Base-by-base conservation (phyloP, 2,888 invertebrate species). In the Harpalus rufipes region DNA sequence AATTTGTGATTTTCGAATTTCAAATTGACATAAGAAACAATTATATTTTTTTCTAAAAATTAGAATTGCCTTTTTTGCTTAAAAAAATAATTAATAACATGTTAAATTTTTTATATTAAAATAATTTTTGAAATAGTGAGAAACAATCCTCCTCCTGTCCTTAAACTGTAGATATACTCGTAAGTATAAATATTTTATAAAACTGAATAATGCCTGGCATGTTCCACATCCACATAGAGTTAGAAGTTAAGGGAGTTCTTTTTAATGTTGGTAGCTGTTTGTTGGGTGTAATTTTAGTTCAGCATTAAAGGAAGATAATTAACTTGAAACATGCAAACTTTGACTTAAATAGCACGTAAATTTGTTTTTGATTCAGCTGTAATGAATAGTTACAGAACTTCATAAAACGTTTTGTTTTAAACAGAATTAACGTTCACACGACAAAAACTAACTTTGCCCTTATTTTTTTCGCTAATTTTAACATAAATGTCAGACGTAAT, bases 321-420 rank as follows among this genome's bases (percentile, higher is more conserved):
- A 68, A 68, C 68, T 25, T 39, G 25, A 68, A 68, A 68, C 68
- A 68, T 68, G 68, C 68, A 68, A 68, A 68, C 25, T 68, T 68
- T 68, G 68, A 39, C 68, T 68, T 68, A 39, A 68, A 32, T 68
- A 10, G 68, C 68, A 68, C 68, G 68, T 68, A 68, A 68, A 68
- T 68, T 68, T 68, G 68, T 68, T 68, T 68, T 68, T 68, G 32
- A 68, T 68, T 68, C 68, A 6, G 14, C n/a, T 7, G 14, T 68
- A 68, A 68, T 68, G 68, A 68, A 68, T 68, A 68, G 68, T 25
- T 51, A 12, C 44, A 51, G 44, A 51, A 51, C 25, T 63, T 63
- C 63, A 18, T 63, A 63, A 63, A 63, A 25, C 63, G 25, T 12
- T 63, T 63, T 63, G 63, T 63, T 63, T 63, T 63, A 25, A 5